Conservation (phyloP, 2,888 invertebrate genomes). For the Lasioglossum vierecki region DNA sequence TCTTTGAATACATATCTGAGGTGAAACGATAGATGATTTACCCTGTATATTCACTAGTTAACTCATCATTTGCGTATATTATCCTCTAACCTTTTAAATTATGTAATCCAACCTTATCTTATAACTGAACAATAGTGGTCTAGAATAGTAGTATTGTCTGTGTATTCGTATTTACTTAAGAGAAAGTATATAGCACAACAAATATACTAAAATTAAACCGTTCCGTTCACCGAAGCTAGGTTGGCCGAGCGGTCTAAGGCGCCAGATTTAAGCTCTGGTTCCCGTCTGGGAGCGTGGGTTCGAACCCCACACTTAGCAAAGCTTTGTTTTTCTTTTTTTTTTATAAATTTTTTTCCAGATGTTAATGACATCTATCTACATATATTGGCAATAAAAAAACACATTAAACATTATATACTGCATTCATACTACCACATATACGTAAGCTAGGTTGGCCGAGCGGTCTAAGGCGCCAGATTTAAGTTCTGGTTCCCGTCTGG, state of each 20-base stretch:
- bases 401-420: conserved; percentile 73
- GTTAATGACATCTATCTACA: neutral
- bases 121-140: too few species aligned
- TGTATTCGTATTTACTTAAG: neutral
- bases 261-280: conserved; percentile 91
- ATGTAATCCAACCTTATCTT: too few species aligned
- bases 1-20: too few species aligned
- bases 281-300: conserved; percentile 88
- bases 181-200: too few species aligned
- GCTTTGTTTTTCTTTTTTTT: conserved; percentile 60
- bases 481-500: conserved; percentile 88
- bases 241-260: conserved; percentile 94
- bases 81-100: too few species aligned
- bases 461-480: conserved; percentile 78
- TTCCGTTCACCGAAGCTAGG: conserved; percentile 81
- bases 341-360: neutral
- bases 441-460: conserved; percentile 10
- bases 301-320: conserved; percentile 89
- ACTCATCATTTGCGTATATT: too few species aligned
- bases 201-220: neutral
- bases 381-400: conserved; percentile 83
- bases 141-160: neutral
- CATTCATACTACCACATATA: neutral
- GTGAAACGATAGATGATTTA: too few species aligned
- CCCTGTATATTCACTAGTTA: too few species aligned